phyloP scores from a whole-genome alignment of 2,113 vertebrate genomes.

The Phalacrocorax aristotelis region DNA sequence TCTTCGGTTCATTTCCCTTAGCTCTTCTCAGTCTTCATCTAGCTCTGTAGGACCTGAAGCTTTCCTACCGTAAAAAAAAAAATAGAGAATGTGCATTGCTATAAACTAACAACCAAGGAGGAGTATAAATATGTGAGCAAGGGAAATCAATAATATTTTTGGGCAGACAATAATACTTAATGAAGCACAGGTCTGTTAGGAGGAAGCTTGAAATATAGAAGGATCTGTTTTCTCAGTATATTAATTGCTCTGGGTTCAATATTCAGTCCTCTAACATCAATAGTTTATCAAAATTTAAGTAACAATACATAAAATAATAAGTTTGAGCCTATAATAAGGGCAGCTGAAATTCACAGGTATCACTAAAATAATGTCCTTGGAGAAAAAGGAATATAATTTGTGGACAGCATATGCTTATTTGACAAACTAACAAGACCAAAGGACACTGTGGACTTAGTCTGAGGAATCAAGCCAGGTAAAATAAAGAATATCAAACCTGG shows the following conservation, averaged over 20 bases:
- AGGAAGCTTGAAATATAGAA: neutral
- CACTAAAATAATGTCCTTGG: neutral
- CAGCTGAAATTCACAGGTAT: neutral
- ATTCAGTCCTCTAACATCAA: neutral
- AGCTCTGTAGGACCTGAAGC: neutral
- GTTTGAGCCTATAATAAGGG: neutral
- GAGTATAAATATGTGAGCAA: neutral
- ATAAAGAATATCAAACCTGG: conserved; percentile 29
- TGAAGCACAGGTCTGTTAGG: neutral
- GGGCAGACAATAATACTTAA: neutral
- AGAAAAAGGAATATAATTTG: neutral
- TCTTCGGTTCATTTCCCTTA: too few relatives aligned
- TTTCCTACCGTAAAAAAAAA: neutral
- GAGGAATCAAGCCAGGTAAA: conserved; percentile 41
- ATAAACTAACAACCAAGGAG: neutral
- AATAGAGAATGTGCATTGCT: neutral
- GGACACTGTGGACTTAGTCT: neutral
- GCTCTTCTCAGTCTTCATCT: neutral
- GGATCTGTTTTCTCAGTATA: neutral
- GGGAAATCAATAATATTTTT: neutral
- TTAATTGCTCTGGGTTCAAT: neutral
- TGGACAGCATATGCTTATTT: neutral
- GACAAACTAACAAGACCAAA: conserved; percentile 11
- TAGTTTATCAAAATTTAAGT: neutral
- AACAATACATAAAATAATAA: neutral